Conservation (phyloP, 1,140 invertebrate genomes). For the Aphaenogaster floridana region DNA sequence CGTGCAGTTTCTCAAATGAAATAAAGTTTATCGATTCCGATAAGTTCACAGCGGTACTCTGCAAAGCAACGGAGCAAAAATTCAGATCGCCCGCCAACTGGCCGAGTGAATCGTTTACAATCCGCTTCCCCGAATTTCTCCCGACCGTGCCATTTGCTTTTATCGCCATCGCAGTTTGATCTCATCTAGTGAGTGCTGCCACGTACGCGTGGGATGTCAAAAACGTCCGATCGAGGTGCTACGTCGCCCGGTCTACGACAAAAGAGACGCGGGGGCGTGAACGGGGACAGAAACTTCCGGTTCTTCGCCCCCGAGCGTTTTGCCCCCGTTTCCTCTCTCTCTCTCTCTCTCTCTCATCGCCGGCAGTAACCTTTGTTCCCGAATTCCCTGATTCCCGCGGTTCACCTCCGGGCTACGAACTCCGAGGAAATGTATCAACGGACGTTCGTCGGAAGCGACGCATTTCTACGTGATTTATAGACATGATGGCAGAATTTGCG, state of each 20-base stretch:
- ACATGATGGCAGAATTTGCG: background rate
- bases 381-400: slow-evolving; percentile 61
- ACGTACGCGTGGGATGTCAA: slow-evolving; percentile 61
- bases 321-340: slow-evolving; percentile 4
- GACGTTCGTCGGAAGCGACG: slow-evolving; percentile 17
- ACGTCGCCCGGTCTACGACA: slow-evolving; percentile 56
- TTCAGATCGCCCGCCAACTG: slow-evolving; percentile 7
- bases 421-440: slow-evolving; percentile 45
- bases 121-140: slow-evolving; percentile 62
- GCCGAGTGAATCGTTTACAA: slow-evolving; percentile 51
- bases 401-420: slow-evolving; percentile 16
- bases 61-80: background rate
- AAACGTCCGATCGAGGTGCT: slow-evolving; percentile 66
- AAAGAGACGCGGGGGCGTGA: slow-evolving; percentile 38
- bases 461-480: slow-evolving; percentile 1
- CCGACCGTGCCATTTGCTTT: slow-evolving; percentile 67
- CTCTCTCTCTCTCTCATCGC: slow-evolving; percentile 6
- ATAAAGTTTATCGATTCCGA: background rate
- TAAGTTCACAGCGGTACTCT: background rate
- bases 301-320: background rate
- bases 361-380: slow-evolving; percentile 64
- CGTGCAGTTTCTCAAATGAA: background rate
- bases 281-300: slow-evolving; percentile 58
- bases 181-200: slow-evolving; percentile 71
- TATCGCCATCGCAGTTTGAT: slow-evolving; percentile 70